These are phyloP conservation scores for Scaptodrosophila lebanonensis DNA, from an alignment of 1,140 invertebrate species.

Conservation along the genomic window DNA sequence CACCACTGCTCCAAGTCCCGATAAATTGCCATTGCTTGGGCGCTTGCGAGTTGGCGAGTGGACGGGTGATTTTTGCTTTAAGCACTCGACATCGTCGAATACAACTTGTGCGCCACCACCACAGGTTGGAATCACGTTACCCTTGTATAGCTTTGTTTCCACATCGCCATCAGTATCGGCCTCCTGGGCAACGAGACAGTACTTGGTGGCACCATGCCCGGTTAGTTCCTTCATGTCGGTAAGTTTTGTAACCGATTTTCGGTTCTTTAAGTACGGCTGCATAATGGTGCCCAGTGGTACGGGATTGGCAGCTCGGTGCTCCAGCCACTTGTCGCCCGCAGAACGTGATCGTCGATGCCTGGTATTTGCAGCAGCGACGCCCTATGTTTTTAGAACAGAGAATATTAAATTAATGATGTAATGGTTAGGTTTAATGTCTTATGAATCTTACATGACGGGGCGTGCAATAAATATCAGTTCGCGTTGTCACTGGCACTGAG, in stretches of 20 bases:
- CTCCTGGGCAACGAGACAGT: slow-evolving; percentile 94
- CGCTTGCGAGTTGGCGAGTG: slow-evolving; percentile 68
- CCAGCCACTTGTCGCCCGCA: slow-evolving; percentile 89
- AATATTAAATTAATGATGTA: not conserved
- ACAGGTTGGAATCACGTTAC: slow-evolving; percentile 93
- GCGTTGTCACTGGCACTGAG: slow-evolving; percentile 39
- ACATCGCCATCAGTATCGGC: slow-evolving; percentile 93
- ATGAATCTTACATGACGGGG: slow-evolving; percentile 57
- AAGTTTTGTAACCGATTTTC: slow-evolving; percentile 90
- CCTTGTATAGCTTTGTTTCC: slow-evolving; percentile 95
- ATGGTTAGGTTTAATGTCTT: not conserved
- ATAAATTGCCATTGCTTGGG: slow-evolving; percentile 59
- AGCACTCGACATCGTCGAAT: slow-evolving; percentile 95
- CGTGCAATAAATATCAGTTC: slow-evolving; percentile 58
- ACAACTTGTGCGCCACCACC: slow-evolving; percentile 96
- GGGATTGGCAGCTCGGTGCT: slow-evolving; percentile 88
- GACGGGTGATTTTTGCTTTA: slow-evolving; percentile 90
- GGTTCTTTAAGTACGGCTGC: slow-evolving; percentile 89
- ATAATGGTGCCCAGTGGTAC: slow-evolving; percentile 90
- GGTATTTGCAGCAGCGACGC: slow-evolving; percentile 83
- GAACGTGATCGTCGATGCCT: slow-evolving; percentile 88
- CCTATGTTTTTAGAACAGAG: slow-evolving; percentile 71
- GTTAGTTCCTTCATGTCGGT: slow-evolving; percentile 84
- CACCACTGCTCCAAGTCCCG: slow-evolving; percentile 37
- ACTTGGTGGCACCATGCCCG: slow-evolving; percentile 88